Conservation (phyloP, 2,113 vertebrate genomes). For the Ornithorhynchus anatinus region DNA sequence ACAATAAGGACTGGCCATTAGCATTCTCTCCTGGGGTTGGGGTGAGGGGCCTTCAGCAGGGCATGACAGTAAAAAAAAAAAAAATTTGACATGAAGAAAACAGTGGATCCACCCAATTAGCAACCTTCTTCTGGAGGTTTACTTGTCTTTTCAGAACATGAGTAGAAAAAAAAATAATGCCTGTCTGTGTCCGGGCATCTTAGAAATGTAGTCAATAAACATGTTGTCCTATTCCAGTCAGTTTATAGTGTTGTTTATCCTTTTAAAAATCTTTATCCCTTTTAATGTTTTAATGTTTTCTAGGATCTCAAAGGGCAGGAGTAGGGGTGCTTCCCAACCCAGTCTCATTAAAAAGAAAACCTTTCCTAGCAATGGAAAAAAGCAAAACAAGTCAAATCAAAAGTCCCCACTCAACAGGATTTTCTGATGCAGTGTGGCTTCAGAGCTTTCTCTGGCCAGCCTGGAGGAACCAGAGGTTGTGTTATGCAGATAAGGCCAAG, state of each 20-base stretch:
- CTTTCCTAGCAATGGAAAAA: neutral
- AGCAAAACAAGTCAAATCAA: neutral
- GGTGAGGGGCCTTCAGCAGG: neutral
- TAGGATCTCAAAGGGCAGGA: neutral
- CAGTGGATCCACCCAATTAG: rapidly evolving
- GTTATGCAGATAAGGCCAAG: neutral
- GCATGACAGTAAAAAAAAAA: neutral
- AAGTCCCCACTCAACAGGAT: neutral
- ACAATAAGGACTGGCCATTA: neutral
- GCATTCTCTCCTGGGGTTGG: neutral
- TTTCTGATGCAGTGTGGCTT: neutral
- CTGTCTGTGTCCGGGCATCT: too few species aligned
- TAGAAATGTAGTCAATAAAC: too few species aligned
- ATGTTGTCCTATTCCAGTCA: too few species aligned
- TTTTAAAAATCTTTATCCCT: too few species aligned
- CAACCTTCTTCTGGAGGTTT: neutral
- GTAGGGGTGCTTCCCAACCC: neutral
- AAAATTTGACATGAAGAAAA: too few species aligned
- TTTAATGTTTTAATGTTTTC: too few species aligned
- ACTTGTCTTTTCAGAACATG: too few species aligned
- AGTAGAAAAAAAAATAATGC: too few species aligned
- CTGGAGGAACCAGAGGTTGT: neutral
- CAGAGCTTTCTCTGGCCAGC: neutral
- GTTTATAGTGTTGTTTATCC: too few species aligned
- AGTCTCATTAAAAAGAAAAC: neutral